These are phyloP conservation scores for Sycophila sp. DNA, from an alignment of 1,140 invertebrate genomes.

Conservation along the genomic window DNA sequence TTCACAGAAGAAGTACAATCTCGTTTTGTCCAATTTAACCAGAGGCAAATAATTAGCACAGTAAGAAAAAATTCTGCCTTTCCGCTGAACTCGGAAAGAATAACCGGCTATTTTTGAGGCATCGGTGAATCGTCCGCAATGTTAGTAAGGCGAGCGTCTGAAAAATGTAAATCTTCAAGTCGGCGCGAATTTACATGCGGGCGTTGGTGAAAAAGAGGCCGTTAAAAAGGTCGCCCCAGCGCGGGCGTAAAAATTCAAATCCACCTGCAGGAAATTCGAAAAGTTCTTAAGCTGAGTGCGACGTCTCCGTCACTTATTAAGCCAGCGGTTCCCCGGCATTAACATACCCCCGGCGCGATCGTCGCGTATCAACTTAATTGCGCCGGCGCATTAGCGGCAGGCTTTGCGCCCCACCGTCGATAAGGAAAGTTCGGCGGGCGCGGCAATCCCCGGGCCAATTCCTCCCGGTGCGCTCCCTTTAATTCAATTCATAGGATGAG, in stretches of 20 bases:
- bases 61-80: slow-evolving; percentile 1
- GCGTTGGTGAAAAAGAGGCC: not conserved
- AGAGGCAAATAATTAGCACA: not conserved
- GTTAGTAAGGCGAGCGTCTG: too few relatives aligned
- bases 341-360: not conserved
- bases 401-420: not conserved
- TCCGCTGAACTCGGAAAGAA: not conserved
- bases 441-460: not conserved
- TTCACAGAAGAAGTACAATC: too few relatives aligned
- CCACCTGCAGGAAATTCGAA: not conserved
- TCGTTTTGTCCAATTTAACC: too few relatives aligned
- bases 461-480: too few relatives aligned
- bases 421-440: not conserved
- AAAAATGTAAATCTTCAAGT: not conserved
- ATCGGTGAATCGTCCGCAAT: too few relatives aligned
- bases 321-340: too few relatives aligned
- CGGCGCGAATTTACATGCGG: slow-evolving; percentile 12
- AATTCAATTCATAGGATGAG: slow-evolving; percentile 32
- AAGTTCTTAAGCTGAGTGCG: slow-evolving; percentile 14
- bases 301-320: not conserved
- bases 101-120: too few relatives aligned
- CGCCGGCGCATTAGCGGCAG: not conserved
- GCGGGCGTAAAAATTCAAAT: slow-evolving; percentile 24
- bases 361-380: not conserved
- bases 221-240: not conserved